Evolutionary conservation across 2,888 invertebrate species (phyloP), one percentile per base, ranked within the genome.

Genomic region (Agrilus cyanescens): DNA sequence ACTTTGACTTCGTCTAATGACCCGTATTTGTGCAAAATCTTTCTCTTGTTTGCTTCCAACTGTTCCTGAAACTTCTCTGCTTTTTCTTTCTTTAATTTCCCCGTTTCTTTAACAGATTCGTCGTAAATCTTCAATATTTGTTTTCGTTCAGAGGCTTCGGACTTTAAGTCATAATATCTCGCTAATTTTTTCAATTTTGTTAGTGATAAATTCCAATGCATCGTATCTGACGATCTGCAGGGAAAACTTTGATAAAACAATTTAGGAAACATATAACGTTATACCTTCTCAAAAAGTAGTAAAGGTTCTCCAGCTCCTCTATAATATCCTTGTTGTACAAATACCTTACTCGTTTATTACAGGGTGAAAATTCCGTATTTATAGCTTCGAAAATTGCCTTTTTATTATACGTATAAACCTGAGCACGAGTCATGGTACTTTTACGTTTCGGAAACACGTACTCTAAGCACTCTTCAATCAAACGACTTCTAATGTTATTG

Each of bases 381-480:
- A 45, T 31, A 2, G 50, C 48, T 49, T 54, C 54, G 25, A 54
- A 54, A 15, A 52, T 32, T 38, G 52, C 48, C 32, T 46, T 47
- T 44, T 54, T 52, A 20, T 47, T 43, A 35, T 48, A 44, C 25
- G 25, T 35, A 25, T 46, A 46, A 15, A 46, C 40, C 4, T 38
- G 43, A 6, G 48, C 41, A 38, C 41, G 43, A 16, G 12, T 37
- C 37, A 40, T 41, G 4, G 41, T 29, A 12, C 40, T 34, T 2
- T 20, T 39, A 4, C 46, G n/a, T 13, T 48, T 41, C 4, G 25
- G 31, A 12, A 44, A 10, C 15, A 48, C 36, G 4, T 40, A 33
- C 8, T 37, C 25, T 12, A 48, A 35, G 7, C 14, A 13, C 29
- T 52, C 50, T 37, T 47, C 49, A 32, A 52, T 51, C 36, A 49